phyloP scores from a whole-genome alignment of 2,113 vertebrate genomes.

The Lates calcarifer region DNA sequence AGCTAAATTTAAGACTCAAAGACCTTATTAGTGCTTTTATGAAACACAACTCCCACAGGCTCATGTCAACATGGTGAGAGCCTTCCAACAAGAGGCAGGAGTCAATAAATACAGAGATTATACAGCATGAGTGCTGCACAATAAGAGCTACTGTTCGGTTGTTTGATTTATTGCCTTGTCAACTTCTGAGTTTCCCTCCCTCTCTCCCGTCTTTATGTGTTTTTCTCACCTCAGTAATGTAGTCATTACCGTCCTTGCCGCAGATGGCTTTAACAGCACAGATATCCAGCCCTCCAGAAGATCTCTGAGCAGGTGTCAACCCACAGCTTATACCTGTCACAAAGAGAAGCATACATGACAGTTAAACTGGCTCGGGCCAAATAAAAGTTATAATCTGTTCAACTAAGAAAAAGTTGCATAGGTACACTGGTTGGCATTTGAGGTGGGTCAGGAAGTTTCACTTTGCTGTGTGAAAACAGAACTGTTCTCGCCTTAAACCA shows the following conservation, averaged over 20 bases:
- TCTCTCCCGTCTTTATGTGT: neutral
- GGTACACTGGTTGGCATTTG: neutral
- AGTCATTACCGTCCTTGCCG: conserved; percentile 98
- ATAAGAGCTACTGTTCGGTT: neutral
- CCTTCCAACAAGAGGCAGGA: conserved; percentile 25
- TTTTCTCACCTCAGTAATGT: conserved; percentile 94
- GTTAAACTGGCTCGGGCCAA: neutral
- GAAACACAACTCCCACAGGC: conserved; percentile 24
- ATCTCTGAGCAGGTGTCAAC: conserved; percentile 96
- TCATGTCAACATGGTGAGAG: neutral
- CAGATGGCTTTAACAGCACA: conserved; percentile 98
- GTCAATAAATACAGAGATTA: conserved; percentile 9
- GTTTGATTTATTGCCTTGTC: neutral
- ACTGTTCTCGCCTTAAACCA: neutral
- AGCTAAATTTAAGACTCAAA: conserved; percentile 53
- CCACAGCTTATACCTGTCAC: conserved; percentile 94
- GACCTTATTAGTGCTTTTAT: conserved; percentile 31
- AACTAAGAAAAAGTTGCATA: neutral
- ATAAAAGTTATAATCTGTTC: neutral
- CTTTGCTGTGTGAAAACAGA: conserved; percentile 9
- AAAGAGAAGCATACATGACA: conserved; percentile 19
- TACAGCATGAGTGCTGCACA: neutral
- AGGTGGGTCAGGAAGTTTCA: neutral
- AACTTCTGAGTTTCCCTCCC: neutral
- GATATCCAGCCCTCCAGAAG: conserved; percentile 96